Conservation (phyloP, 2,888 invertebrate species). For the Phalera bucephala region DNA sequence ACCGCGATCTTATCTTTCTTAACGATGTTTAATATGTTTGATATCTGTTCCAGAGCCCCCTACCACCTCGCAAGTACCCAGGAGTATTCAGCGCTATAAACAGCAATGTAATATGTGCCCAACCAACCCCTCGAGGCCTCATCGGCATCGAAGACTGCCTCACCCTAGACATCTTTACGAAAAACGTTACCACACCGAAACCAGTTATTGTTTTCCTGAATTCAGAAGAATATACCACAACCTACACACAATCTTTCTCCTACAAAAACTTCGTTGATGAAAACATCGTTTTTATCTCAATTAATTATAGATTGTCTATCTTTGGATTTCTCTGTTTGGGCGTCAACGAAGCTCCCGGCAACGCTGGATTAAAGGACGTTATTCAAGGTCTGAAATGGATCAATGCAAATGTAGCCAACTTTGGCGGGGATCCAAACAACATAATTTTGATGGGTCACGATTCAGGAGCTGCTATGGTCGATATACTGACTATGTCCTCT, state of each 20-base stretch:
- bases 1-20: not conserved
- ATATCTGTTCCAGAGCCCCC: constrained; percentile 38
- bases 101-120: constrained; percentile 54
- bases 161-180: constrained; percentile 58
- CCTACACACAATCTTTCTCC: constrained; percentile 40
- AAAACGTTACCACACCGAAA: constrained; percentile 44
- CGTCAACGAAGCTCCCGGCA: constrained; percentile 86
- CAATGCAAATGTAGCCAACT: constrained; percentile 78
- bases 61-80: constrained; percentile 24
- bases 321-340: constrained; percentile 88
- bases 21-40: not conserved
- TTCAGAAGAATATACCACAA: constrained; percentile 56
- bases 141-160: constrained; percentile 68
- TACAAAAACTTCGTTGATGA: constrained; percentile 85
- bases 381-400: constrained; percentile 90
- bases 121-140: constrained; percentile 54
- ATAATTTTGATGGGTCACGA: constrained; percentile 92
- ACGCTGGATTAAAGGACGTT: constrained; percentile 93
- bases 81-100: constrained; percentile 47
- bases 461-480: constrained; percentile 86
- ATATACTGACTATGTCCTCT: constrained; percentile 62
- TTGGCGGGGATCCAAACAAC: constrained; percentile 84
- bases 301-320: constrained; percentile 88
- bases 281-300: constrained; percentile 84
- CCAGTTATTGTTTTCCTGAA: constrained; percentile 70